A percentile compares a stretch with the other conserved stretches of the same genome.
Evolutionary conservation across 2,113 vertebrate species (phyloP).

Genomic region (Tachycineta bicolor): DNA sequence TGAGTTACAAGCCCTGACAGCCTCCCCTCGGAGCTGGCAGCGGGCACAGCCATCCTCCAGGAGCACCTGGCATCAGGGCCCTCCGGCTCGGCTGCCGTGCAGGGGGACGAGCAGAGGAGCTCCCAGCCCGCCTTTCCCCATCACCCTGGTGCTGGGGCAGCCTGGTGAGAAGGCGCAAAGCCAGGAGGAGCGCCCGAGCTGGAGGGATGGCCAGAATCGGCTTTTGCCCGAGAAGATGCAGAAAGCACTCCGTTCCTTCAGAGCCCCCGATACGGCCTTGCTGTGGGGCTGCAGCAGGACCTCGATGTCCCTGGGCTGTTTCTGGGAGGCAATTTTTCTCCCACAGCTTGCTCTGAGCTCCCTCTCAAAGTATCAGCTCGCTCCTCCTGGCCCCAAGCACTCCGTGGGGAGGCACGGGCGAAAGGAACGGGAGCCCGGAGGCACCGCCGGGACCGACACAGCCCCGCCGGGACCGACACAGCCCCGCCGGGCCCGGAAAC

Average conservation of each 20-base stretch:
- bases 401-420: rapidly evolving
- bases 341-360: background rate
- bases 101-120: background rate
- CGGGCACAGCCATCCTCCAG: background rate
- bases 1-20: background rate
- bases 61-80: background rate
- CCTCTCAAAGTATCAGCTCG: background rate
- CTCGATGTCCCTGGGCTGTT: background rate
- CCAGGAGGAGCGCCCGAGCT: too few relatives aligned
- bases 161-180: rapidly evolving
- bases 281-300: background rate
- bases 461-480: background rate
- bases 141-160: background rate
- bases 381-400: background rate
- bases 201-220: rapidly evolving
- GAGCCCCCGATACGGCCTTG: background rate
- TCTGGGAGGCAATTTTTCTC: background rate
- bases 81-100: background rate
- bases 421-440: background rate
- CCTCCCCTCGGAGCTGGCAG: background rate
- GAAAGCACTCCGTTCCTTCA: background rate
- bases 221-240: background rate
- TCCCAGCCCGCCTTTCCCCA: background rate
- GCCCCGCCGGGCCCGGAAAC: background rate
- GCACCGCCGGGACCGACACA: background rate